Conservation (phyloP, 2,113 vertebrate species). For the Cranoglanis bouderius region DNA sequence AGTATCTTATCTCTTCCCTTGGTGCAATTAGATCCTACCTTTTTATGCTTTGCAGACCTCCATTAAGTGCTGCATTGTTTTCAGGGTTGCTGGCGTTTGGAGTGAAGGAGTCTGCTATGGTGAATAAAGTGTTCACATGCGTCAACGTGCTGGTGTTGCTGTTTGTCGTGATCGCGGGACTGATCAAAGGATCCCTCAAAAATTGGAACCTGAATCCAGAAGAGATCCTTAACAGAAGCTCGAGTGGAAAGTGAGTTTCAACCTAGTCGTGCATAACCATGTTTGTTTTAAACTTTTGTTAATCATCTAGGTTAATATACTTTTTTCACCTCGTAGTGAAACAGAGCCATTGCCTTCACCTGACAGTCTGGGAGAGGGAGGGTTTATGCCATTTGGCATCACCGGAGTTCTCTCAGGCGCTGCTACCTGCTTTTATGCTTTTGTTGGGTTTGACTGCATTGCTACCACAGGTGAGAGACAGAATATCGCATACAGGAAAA, state of each 20-base stretch:
- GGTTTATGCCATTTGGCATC: conserved; percentile 93
- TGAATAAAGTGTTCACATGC: conserved; percentile 95
- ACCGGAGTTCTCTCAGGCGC: conserved; percentile 90
- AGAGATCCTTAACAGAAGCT: conserved; percentile 70
- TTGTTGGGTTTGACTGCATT: conserved; percentile 97
- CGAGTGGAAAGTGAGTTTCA: conserved; percentile 60
- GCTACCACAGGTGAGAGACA: conserved; percentile 86
- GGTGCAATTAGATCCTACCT: not conserved
- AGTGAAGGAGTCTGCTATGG: conserved; percentile 93
- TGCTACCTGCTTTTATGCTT: conserved; percentile 96
- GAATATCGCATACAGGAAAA: not conserved
- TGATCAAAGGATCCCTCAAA: conserved; percentile 86
- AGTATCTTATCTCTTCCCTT: not conserved
- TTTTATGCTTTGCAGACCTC: not conserved
- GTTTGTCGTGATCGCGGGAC: conserved; percentile 88
- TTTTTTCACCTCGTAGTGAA: conserved; percentile 62
- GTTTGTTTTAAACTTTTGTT: not conserved
- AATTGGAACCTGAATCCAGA: conserved; percentile 85
- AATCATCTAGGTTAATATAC: not conserved
- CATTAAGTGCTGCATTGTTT: not conserved
- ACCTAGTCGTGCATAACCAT: not conserved
- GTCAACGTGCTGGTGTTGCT: conserved; percentile 89
- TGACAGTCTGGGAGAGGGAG: conserved; percentile 74
- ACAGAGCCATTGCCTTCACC: conserved; percentile 50
- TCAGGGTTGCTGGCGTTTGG: conserved; percentile 87